These are phyloP conservation scores for Cavia porcellus DNA, from an alignment of 2,113 vertebrate genomes.

Conservation along the genomic window DNA sequence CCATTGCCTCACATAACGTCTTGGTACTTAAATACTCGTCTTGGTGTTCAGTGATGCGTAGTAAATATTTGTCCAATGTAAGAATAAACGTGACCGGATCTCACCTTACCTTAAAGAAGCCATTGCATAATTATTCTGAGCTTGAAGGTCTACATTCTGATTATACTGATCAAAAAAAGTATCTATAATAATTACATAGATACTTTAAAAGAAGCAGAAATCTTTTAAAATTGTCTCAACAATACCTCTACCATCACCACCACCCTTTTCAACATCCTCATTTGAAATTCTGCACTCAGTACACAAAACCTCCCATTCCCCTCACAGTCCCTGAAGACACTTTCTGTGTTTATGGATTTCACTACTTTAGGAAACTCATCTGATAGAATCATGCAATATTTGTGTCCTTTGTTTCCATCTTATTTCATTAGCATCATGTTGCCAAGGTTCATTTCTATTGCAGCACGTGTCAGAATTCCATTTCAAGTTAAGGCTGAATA, in stretches of 20 bases:
- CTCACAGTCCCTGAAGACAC: not conserved
- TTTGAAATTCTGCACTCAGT: not conserved
- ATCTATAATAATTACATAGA: too few relatives aligned
- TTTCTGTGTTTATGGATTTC: not conserved
- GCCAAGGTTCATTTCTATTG: not conserved
- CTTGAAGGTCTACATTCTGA: not conserved
- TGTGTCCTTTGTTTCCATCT: not conserved
- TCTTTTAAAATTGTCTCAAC: conserved; percentile 23
- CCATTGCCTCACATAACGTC: not conserved
- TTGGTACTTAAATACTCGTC: not conserved
- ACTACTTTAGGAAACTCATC: not conserved
- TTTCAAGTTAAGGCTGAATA: not conserved
- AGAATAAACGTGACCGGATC: not conserved
- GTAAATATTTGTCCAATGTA: not conserved
- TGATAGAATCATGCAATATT: not conserved
- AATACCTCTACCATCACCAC: not conserved
- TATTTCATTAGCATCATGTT: not conserved
- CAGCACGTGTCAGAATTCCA: not conserved
- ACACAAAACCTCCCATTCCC: not conserved
- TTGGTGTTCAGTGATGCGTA: not conserved
- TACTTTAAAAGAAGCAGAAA: not conserved
- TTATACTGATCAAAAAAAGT: not conserved
- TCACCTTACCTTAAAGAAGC: not conserved
- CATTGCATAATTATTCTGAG: not conserved
- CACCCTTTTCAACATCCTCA: not conserved